Conservation (phyloP, 2,113 vertebrate species). For the Mobula birostris region DNA sequence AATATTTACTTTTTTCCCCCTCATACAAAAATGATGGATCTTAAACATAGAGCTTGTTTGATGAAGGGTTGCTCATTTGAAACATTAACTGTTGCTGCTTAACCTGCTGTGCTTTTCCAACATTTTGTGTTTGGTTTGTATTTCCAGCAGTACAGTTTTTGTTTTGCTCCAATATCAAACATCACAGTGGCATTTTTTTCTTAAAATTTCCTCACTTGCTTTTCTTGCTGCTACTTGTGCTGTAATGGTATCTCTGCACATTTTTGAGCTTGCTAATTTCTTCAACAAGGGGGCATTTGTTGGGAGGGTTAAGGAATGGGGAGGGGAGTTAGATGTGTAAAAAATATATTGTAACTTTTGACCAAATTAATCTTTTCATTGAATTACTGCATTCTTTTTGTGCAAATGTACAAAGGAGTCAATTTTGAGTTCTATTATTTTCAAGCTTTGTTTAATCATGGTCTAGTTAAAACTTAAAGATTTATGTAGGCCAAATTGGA, state of each 20-base stretch:
- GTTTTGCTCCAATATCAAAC: neutral
- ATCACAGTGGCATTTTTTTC: neutral
- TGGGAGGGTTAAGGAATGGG: no score
- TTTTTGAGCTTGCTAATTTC: neutral
- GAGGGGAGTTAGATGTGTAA: neutral
- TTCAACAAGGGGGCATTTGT: neutral
- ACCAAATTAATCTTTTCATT: neutral
- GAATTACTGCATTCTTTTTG: neutral
- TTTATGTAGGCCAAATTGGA: no score
- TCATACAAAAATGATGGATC: neutral
- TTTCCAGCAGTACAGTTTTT: no score
- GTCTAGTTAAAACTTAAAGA: no score
- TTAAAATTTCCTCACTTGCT: neutral
- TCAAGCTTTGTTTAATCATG: neutral
- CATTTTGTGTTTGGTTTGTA: no score
- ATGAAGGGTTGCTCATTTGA: no score
- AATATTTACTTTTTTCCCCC: neutral
- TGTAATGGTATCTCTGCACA: neutral
- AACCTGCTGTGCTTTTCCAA: no score
- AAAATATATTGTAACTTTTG: neutral
- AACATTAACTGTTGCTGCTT: no score
- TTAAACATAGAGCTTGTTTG: no score
- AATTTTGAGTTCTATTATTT: neutral
- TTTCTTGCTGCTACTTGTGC: neutral
- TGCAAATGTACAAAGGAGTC: neutral